These are phyloP conservation scores for Synanthedon formicaeformis DNA, from an alignment of 2,888 invertebrate species.

Conservation along the genomic window DNA sequence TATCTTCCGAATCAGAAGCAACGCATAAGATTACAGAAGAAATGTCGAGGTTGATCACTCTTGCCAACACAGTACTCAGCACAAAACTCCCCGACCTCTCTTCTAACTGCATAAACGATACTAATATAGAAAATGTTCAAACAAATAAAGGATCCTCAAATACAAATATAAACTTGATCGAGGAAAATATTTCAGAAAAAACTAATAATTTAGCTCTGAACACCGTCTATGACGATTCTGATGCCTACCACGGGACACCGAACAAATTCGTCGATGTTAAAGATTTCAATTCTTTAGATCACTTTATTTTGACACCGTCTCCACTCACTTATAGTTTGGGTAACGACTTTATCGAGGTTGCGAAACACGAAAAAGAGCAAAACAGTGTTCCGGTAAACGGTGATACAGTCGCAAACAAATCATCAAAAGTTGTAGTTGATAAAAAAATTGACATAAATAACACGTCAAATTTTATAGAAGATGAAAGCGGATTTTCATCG, in stretches of 20 bases:
- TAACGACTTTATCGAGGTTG: constrained; percentile 27
- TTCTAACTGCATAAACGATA: constrained; percentile 27
- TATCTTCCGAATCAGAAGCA: constrained; percentile 13
- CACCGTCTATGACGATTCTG: constrained; percentile 23
- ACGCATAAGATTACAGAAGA: constrained; percentile 47
- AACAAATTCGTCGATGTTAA: constrained; percentile 25
- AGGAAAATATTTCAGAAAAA: constrained; percentile 20
- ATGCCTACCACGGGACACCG: constrained; percentile 22
- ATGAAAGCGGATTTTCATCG: constrained; percentile 88
- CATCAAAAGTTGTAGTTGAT: constrained; percentile 14
- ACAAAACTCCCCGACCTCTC: constrained; percentile 58
- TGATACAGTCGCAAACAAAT: constrained; percentile 9
- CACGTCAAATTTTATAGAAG: constrained; percentile 67
- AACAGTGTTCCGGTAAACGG: constrained; percentile 8
- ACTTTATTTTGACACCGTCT: constrained; percentile 28
- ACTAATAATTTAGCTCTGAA: constrained; percentile 24
- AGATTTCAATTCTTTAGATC: constrained; percentile 18
- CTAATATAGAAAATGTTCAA: neutral
- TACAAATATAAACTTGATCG: constrained; percentile 19
- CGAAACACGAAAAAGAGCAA: constrained; percentile 24
- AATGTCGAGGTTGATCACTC: constrained; percentile 56
- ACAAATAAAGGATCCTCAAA: neutral
- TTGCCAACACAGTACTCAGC: constrained; percentile 61
- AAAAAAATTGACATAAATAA: constrained; percentile 41
- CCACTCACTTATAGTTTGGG: constrained; percentile 29